Base-by-base conservation (phyloP, 2,888 invertebrate genomes). In the Campopleginae sp. region DNA sequence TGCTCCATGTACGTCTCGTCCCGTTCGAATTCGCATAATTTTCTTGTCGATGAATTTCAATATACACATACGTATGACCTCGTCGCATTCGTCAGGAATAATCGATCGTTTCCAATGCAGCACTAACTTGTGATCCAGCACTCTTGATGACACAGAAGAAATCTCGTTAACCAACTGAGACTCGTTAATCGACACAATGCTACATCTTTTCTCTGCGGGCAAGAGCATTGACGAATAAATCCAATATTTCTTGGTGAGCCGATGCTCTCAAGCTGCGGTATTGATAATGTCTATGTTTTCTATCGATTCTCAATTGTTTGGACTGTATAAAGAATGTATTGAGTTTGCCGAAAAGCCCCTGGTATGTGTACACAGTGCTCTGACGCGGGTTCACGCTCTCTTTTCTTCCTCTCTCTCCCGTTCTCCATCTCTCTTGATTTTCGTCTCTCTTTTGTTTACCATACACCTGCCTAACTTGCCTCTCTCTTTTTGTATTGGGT, bases 241-340 rank as follows among this genome's bases (percentile, higher is more conserved):
- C 6, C 17, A 8, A 46, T 74, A 61, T 70, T 81, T 54, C 31
- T 44, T 65, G n/a, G 17, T 72, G 42, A 23, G 10, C 27, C 46
- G 31, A 38, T 63, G 48, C 12, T 74, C 63, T 31, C 48, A 46
- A 8, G 23, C 19, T 48, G 74, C 33, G 51, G 46, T 70, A 68
- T 78, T 66, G 70, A 65, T 79, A 70, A 12, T 51, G 58, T 72
- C 51, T 77, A 42, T 38, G 17, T 44, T 46, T 46, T 80, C 65
- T 66, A 54, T 68, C 51, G 80, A 68, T 12, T 72, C 31, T 6
- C 51, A 33, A 74, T 74, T 80, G 80, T 86, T 82, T 80, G 68
- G 31, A 70, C 38, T 77, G 82, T 54, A 82, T 77, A 74, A 82
- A 82, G 54, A 83, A 86, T 86, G 51, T 51, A 77, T 77, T 38